Evolutionary conservation across 2,113 vertebrate genomes (phyloP), one percentile per base, ranked within the genome.

Genomic region (Euleptes europaea): DNA sequence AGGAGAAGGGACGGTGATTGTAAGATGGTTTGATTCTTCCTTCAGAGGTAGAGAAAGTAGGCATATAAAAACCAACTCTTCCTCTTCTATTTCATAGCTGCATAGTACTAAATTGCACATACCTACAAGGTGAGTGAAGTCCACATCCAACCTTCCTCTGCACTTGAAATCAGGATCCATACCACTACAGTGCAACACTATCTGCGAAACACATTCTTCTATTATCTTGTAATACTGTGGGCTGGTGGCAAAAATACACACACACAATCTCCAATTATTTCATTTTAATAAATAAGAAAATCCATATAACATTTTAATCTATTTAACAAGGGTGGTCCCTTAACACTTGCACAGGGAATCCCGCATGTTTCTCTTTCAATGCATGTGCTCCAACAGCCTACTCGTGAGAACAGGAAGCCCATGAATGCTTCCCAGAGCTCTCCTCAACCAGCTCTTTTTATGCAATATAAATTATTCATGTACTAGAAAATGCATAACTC

Each of bases 181-280:
- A 7, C 98, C 99, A 90, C 94, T 98, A 90, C 97, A 97, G 92
- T 99, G 98, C 47, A 99, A 93, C 19, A 99, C 97, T 85, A 99
- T 96, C 95, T 99, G 99, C 3, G 98, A 97, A 87, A 99, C 93
- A 12, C 98, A 99, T 82, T 99, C 99, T 74, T 99, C 99, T 81
- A 99, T 97, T 92, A 99, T 97, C 97, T 98, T 99, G 96, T 98
- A 99, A 95, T 99, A 99, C 84, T 99, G 99, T 65, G 98, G 98
- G 94, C 99, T 99, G 83, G 26, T 83, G 91, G 66, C 90, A 82
- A 84, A 57, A 85, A 82, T 28, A 92, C 85, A 88, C 11, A 81
- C 10, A 42, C 66, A 2, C 78, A 83, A 80, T 63, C 75, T 42
- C 79, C 1, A 84, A 47, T 85, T 1, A 9, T 78, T 69, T 78